Conservation (phyloP, 2,888 invertebrate genomes). For the Microplitis manilae region DNA sequence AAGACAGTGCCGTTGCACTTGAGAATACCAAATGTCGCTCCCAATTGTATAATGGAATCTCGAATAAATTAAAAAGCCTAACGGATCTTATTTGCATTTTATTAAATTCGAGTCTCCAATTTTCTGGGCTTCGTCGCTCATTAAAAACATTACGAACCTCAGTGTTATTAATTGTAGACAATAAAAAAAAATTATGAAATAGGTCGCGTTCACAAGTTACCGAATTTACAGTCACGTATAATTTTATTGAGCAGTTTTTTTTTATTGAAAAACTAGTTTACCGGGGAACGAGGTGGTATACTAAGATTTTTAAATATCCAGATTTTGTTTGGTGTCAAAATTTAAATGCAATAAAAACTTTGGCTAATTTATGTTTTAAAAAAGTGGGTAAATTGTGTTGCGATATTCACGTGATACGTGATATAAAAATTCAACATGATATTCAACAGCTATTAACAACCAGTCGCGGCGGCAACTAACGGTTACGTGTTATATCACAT, state of each 20-base stretch:
- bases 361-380: not conserved
- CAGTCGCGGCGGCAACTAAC: conserved; percentile 52
- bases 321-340: not conserved
- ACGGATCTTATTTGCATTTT: conserved; percentile 7
- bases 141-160: not conserved
- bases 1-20: not conserved
- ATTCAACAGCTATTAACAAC: conserved; percentile 48
- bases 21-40: conserved; percentile 12
- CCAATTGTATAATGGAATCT: conserved; percentile 9
- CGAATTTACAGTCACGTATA: not conserved
- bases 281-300: not conserved
- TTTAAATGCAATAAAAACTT: not conserved
- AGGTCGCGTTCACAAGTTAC: not conserved
- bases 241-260: not conserved
- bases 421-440: conserved; percentile 19
- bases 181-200: not conserved
- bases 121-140: not conserved
- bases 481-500: conserved; percentile 52
- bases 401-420: not conserved
- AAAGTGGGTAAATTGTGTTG: not conserved
- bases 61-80: conserved; percentile 13
- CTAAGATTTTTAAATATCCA: not conserved
- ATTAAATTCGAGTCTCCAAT: conserved; percentile 5
- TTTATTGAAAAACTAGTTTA: not conserved
- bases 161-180: not conserved